Base-by-base conservation (phyloP, 2,797 vertebrate genomes). In the Eutrigla gurnardus region DNA sequence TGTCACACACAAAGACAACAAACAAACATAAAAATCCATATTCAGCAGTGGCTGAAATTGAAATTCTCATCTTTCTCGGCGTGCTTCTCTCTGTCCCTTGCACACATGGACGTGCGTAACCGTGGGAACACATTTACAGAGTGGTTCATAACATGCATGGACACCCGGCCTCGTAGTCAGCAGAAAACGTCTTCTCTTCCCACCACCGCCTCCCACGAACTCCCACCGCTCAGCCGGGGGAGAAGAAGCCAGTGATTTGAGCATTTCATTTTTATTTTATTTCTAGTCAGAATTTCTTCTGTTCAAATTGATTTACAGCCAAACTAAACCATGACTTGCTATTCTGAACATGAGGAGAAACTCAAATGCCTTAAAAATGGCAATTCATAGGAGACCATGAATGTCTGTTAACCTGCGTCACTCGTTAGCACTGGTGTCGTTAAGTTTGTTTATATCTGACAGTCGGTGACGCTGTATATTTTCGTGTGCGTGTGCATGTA, bases 1-100 rank as follows among this genome's bases (percentile, higher is more conserved):
- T 99, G 82, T 64, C 64, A 72, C 35, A 70, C n/a, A 67, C 14
- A 80, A 14, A 76, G 33, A 58, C 45, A 57, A 67, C 32, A 80
- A 35, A 60, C 3, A 3, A 1, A 12, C 3, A 8, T 59, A 74
- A 59, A 62, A 65, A 65, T 72, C 42, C 2, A 65, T 67, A 33
- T 77, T 46, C 35, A 63, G 32, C n/a, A 50, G 33, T 65, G 49
- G 35, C 0, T 11, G 4, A 18, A 42, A 62, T 18, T 17, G 3
- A 61, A 53, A 49, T 12, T 3, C 32, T 32, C 25, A 7, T 45
- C 17, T 18, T 57, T 61, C 49, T 46, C n/a, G 35, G 39, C 5
- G 13, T 35, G 14, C 52, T 32, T 61, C 36, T 69, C 12, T 64
- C 32, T 36, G 33, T 43, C 57, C 57, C 40, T n/a, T 33, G n/a